Base-by-base conservation (phyloP, 1,140 invertebrate species). In the Drosophila repletoides region DNA sequence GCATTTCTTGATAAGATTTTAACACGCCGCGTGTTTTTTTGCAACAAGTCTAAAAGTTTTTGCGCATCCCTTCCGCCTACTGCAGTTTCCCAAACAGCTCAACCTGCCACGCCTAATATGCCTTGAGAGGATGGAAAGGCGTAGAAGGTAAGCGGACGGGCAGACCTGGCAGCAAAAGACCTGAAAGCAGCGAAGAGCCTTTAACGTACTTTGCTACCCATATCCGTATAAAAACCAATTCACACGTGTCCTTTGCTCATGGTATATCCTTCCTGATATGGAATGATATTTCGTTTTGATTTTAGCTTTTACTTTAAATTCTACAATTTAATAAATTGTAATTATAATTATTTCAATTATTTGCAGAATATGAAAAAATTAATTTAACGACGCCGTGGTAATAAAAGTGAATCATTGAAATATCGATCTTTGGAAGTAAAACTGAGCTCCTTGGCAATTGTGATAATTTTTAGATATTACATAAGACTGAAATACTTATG, bases 1-100 rank as follows among this genome's bases (percentile, higher is more conserved):
- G 58, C 64, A 66, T 63, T 74, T 75, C 70, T 72, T 83, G 80
- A 83, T 84, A 83, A 84, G 79, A 83, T 84, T 84, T 83, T 83
- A 83, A 84, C 80, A 75, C 70, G 70, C 79, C 56, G 56, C 70
- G 72, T 83, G 71, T 71, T 84, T n/a, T 70, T 56, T 84, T 49
- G 79, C 79, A 79, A 72, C 79, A 83, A 73, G 56, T 43, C 56
- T 63, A 48, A 83, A 81, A 83, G 14, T 70, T 74, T 83, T 71
- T 15, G 45, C n/a, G 49, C 26, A 49, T 59, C 76, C 40, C 26
- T 56, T 59, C 48, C 74, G 61, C 14, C 24, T 12, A 34, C 53
- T 65, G 24, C 63, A 51, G 43, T 41, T 52, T 51, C 26, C 58
- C 41, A 17, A 55, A 33, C 40, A 61, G 24, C 24, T 19, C 15